Percentiles rank a stretch among this genome's conserved stretches.
Conservation (phyloP, 2,113 vertebrate genomes). For the Empidonax traillii region DNA sequence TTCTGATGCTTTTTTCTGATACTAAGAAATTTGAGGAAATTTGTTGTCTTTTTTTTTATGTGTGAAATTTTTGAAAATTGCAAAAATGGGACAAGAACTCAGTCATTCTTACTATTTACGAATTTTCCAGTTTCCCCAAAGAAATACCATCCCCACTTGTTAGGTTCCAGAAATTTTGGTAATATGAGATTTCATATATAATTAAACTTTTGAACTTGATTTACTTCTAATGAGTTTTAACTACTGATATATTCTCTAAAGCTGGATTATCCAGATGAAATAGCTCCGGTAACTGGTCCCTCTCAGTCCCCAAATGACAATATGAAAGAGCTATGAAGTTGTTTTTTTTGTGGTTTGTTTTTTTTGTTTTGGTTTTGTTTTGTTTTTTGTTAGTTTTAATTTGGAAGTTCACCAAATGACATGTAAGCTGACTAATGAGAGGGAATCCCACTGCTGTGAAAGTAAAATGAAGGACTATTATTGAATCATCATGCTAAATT, state of each 20-base stretch:
- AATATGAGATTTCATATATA: not conserved
- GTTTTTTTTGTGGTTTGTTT: too few relatives aligned
- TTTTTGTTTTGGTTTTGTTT: too few relatives aligned
- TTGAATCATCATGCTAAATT: not conserved
- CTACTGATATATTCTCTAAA: not conserved
- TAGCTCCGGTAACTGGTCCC: not conserved
- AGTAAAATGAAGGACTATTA: not conserved
- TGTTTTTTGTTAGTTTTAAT: not conserved
- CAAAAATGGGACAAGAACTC: fast-evolving
- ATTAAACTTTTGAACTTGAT: not conserved
- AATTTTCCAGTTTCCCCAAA: not conserved
- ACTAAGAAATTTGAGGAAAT: not conserved
- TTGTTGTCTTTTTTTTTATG: not conserved
- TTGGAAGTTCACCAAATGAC: not conserved
- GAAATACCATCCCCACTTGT: not conserved
- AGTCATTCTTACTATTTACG: not conserved
- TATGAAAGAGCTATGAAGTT: not conserved
- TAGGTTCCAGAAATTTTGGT: not conserved
- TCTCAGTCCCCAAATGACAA: not conserved
- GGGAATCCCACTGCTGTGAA: not conserved
- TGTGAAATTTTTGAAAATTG: not conserved
- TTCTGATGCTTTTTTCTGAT: not conserved
- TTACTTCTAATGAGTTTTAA: not conserved
- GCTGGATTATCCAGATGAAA: not conserved
- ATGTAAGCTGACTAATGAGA: not conserved